Percentiles rank a stretch among this genome's conserved stretches.
These are phyloP conservation scores for Macrobrachium nipponense DNA, from an alignment of 1,140 invertebrate genomes.

Conservation along the genomic window DNA sequence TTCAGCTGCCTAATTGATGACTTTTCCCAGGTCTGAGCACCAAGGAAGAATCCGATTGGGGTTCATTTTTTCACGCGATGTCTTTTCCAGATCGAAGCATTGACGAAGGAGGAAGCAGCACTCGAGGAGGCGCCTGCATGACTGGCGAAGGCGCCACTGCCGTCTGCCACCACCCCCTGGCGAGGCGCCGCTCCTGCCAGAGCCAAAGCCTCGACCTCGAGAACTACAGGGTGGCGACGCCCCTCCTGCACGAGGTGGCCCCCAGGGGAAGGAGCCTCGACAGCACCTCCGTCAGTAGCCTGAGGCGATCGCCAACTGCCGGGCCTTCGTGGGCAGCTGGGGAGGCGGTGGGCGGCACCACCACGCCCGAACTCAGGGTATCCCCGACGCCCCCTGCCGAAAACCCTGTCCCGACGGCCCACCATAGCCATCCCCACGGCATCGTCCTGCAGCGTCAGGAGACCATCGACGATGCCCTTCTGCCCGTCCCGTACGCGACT, in stretches of 20 bases:
- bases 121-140: no score
- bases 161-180: background rate
- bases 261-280: conserved; percentile 37
- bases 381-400: conserved; percentile 47
- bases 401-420: background rate
- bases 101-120: no score
- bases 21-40: no score
- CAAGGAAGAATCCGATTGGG: no score
- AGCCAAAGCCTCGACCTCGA: conserved; percentile 50
- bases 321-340: conserved; percentile 44
- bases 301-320: conserved; percentile 49
- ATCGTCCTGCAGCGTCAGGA: conserved; percentile 50
- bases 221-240: conserved; percentile 28
- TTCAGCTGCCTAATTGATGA: no score
- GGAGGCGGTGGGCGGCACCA: conserved; percentile 12
- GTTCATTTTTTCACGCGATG: no score
- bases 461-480: conserved; percentile 41
- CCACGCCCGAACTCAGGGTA: conserved; percentile 44
- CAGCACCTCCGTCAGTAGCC: conserved; percentile 46
- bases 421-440: conserved; percentile 31
- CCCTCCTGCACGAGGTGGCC: conserved; percentile 27
- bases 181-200: conserved; percentile 46
- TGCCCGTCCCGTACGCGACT: conserved; percentile 49
- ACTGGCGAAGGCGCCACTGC: background rate
- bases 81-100: no score